Evolutionary conservation across 1,140 invertebrate genomes (phyloP), one percentile per base, ranked within the genome.

Genomic region (Antheraea pernyi): DNA sequence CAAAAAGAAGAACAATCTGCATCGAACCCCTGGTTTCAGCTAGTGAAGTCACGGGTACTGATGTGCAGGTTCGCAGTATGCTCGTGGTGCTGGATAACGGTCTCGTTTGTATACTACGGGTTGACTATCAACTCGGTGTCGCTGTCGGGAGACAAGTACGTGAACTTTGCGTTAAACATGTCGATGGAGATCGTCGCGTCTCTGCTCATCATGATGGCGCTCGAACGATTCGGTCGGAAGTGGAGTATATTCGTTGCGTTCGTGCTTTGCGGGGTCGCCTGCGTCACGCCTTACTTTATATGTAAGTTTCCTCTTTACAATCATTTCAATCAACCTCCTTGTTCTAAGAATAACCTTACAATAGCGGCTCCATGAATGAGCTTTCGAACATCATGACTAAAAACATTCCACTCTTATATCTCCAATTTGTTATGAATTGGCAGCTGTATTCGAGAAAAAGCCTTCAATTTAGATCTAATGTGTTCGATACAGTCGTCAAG

Each of bases 51-150:
- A 0, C 89, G 91, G 13, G 93, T 93, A 63, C 93, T 95, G 74
- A 74, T 95, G 82, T 87, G 94, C 77, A 93, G 95, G 37, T 92
- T 96, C 65, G 81, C 94, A 7, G 93, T 94, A 19, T 95, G 95
- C 71, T 94, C 93, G 60, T 94, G 95, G 85, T 96, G 94, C 86
- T 97, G 95, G 96, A 87, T 95, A 3, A 94, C 95, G 3, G 94
- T 94, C 73, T 93, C 95, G 0, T 95, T 97, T 77, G 94, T 97
- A 6, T 98, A 97, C 86, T 97, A 97, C 83, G 97, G 97, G 0
- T 86, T 98, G 7, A 96, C 96, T 9, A 93, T 97, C 59, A 97
- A 97, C 83, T 95, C 96, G 0, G 96, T 96, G 9, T 93, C 96
- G 46, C 91, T 98, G 22, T 94, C 94, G 13, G 96, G 96, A 6